Evolutionary conservation across 2,797 vertebrate genomes (phyloP).

Genomic region (Falco naumanni): DNA sequence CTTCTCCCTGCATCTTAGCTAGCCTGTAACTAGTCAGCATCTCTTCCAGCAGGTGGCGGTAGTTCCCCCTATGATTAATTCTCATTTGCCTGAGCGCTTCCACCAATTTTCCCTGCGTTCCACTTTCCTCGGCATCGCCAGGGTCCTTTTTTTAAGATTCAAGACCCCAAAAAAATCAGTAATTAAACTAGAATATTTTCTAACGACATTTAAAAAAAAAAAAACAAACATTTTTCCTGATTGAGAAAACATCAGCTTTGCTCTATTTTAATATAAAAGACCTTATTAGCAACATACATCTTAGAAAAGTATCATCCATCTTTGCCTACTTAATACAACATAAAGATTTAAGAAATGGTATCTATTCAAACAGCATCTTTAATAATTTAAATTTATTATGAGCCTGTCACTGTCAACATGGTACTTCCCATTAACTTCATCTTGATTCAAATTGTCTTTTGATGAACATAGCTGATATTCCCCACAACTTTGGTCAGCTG

Average conservation of each 20-base stretch:
- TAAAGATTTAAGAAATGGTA: fast-evolving
- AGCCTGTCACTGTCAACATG: not conserved
- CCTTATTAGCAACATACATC: not conserved
- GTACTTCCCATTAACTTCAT: not conserved
- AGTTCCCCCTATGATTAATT: constrained; percentile 97
- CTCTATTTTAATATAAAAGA: not conserved
- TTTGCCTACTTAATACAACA: not conserved
- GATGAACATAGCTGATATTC: not conserved
- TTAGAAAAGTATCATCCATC: not conserved
- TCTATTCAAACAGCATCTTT: not conserved
- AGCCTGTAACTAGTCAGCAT: constrained; percentile 90
- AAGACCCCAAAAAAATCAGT: constrained; percentile 92
- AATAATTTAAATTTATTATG: not conserved
- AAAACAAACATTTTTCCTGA: not conserved
- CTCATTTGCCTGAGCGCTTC: constrained; percentile 98
- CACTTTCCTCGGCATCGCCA: constrained; percentile 85
- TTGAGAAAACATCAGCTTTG: not conserved
- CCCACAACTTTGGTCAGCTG: not conserved
- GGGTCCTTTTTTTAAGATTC: constrained; percentile 91
- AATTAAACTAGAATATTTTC: constrained; percentile 76
- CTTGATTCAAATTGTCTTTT: not conserved
- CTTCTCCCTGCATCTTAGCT: constrained; percentile 83
- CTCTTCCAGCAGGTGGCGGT: constrained; percentile 95
- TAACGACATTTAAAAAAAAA: not conserved
- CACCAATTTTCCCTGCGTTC: constrained; percentile 90